Evolutionary conservation across 35 echinoderm and acorn worm genomes (phyloP).

Genomic region (Chiridota heheva): DNA sequence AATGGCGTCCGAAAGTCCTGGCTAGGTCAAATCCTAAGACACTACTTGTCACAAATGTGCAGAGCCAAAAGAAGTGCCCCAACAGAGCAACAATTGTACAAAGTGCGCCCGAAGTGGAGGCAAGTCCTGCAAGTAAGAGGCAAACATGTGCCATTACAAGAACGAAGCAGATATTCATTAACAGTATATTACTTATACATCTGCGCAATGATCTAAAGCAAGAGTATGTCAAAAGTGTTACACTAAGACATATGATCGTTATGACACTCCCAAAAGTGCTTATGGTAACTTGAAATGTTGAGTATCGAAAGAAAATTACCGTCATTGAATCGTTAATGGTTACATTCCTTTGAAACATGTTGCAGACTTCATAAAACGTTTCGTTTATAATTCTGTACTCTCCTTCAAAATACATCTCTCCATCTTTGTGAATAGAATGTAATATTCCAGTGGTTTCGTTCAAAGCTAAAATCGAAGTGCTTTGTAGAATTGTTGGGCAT

Average conservation of each 20-base stretch:
- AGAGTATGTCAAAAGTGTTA: constrained; percentile 15
- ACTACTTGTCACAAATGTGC: constrained; percentile 1
- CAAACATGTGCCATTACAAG: neutral
- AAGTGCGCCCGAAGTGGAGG: neutral
- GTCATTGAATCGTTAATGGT: neutral
- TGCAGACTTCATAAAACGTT: no score
- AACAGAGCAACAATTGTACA: constrained; percentile 11
- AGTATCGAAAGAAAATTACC: neutral
- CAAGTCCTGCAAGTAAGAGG: neutral
- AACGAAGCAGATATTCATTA: neutral
- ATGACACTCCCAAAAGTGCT: constrained; percentile 13
- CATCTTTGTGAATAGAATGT: no score
- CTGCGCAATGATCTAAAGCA: neutral
- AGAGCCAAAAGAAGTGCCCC: constrained; percentile 17
- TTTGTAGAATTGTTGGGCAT: no score
- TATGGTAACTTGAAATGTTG: constrained; percentile 4
- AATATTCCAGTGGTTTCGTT: no score
- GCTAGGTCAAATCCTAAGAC: neutral
- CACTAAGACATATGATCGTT: constrained; percentile 7
- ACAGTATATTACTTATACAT: neutral
- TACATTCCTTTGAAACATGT: neutral
- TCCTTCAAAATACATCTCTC: no score
- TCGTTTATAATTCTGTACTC: no score
- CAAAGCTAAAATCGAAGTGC: no score
- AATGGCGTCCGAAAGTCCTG: constrained; percentile 3